Percentiles rank a stretch among this genome's conserved stretches.
phyloP scores from a whole-genome alignment of 2,888 invertebrate species.

The Agapetus fuscipes region DNA sequence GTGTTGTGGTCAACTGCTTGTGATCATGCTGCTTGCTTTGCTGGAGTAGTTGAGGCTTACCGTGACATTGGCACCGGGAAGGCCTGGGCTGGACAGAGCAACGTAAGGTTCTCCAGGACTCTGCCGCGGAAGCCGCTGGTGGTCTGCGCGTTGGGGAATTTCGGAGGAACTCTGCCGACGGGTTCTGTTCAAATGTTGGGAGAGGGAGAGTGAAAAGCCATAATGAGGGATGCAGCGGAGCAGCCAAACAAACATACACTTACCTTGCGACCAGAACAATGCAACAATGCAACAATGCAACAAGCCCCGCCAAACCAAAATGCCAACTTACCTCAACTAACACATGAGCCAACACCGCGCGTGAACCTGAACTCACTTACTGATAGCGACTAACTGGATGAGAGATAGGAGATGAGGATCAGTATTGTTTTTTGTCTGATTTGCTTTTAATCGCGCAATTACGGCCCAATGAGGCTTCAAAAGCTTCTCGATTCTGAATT shows the following conservation, averaged over 20 bases:
- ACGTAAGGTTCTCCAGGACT: constrained; percentile 42
- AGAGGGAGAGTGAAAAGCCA: constrained; percentile 24
- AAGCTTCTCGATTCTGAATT: not conserved
- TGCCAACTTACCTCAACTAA: constrained; percentile 11
- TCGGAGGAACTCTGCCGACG: constrained; percentile 55
- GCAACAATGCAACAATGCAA: no score
- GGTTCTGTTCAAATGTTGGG: constrained; percentile 53
- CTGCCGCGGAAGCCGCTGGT: constrained; percentile 54
- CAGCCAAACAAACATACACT: not conserved
- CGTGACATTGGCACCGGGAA: constrained; percentile 62
- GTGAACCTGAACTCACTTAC: no score
- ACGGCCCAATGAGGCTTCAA: not conserved
- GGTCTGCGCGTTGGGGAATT: constrained; percentile 49
- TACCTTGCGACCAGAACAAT: no score
- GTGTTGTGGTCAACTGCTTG: no score
- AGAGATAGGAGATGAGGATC: not conserved
- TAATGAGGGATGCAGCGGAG: constrained; percentile 1
- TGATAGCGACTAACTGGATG: not conserved
- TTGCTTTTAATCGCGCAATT: not conserved
- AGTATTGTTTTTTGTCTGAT: no score
- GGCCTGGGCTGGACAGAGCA: constrained; percentile 62
- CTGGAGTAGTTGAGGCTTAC: no score
- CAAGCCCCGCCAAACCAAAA: no score
- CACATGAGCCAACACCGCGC: no score
- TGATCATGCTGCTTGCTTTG: no score